Evolutionary conservation across 1,140 invertebrate genomes (phyloP).

Genomic region (Neotoxoptera formosana): DNA sequence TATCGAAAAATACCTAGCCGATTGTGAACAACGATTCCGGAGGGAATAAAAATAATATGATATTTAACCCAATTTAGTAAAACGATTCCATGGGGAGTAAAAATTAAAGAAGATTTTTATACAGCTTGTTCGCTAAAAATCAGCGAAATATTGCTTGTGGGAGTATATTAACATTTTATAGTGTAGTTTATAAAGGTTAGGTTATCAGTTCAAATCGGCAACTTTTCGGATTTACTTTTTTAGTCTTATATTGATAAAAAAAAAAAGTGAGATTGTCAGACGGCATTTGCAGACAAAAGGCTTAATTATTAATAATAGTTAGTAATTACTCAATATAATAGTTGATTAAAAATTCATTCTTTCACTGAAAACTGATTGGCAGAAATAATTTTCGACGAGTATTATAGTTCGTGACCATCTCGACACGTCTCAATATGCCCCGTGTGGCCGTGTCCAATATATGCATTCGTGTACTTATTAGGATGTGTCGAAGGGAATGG

Average conservation of each 20-base stretch:
- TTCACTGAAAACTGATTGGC: background rate
- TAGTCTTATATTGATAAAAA: background rate
- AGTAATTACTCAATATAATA: background rate
- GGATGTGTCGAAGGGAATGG: background rate
- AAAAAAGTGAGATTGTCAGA: background rate
- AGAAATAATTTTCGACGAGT: background rate
- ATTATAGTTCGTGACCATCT: background rate
- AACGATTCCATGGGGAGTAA: too few relatives aligned
- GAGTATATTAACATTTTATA: too few relatives aligned
- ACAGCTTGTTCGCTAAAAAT: too few relatives aligned
- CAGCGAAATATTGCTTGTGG: too few relatives aligned
- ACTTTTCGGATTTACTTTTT: background rate
- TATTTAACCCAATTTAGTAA: too few relatives aligned
- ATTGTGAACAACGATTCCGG: too few relatives aligned
- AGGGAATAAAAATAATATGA: too few relatives aligned
- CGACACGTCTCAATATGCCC: background rate
- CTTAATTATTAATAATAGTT: too few relatives aligned
- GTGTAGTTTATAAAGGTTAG: too few relatives aligned
- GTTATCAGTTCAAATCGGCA: too few relatives aligned
- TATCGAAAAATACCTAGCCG: too few relatives aligned
- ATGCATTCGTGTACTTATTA: background rate
- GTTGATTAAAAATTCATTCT: background rate
- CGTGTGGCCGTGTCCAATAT: background rate
- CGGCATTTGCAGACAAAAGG: background rate
- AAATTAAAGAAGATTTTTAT: too few relatives aligned